These are phyloP conservation scores for Stenurella melanura DNA, from an alignment of 2,888 invertebrate species.

Conservation along the genomic window DNA sequence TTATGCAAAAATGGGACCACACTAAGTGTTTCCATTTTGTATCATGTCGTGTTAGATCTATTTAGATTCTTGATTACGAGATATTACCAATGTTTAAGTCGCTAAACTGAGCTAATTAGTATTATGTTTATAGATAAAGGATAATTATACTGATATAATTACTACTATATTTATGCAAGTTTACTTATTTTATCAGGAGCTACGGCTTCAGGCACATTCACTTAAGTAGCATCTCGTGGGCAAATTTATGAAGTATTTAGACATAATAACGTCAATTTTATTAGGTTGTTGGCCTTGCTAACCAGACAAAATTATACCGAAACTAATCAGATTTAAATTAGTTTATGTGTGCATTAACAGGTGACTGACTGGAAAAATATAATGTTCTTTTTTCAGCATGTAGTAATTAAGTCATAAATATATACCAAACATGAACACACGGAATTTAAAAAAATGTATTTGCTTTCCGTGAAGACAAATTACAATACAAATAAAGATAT, in stretches of 20 bases:
- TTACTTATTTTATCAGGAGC: neutral
- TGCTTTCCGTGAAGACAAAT: neutral
- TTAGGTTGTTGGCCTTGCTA: slow-evolving; percentile 4
- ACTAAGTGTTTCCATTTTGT: too few relatives aligned
- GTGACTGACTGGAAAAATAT: slow-evolving; percentile 15
- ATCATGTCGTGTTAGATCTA: too few relatives aligned
- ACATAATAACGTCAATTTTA: slow-evolving; percentile 7
- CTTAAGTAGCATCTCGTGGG: neutral
- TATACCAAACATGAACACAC: neutral
- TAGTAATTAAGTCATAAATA: slow-evolving; percentile 8
- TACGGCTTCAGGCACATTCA: neutral
- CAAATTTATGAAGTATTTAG: slow-evolving; percentile 1
- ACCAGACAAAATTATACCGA: slow-evolving; percentile 4
- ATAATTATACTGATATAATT: neutral
- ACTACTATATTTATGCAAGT: neutral
- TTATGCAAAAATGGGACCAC: too few relatives aligned
- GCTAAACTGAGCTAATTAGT: too few relatives aligned
- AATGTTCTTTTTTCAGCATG: slow-evolving; percentile 14
- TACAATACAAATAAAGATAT: slow-evolving; percentile 24
- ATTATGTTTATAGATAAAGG: neutral
- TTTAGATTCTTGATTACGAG: too few relatives aligned
- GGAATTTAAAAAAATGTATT: neutral
- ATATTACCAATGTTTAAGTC: too few relatives aligned
- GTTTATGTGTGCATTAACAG: slow-evolving; percentile 17
- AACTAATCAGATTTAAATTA: slow-evolving; percentile 7